Percentiles rank a stretch among this genome's conserved stretches.
Evolutionary conservation across 2,888 invertebrate genomes (phyloP).

Genomic region (Dendrolimus pini): DNA sequence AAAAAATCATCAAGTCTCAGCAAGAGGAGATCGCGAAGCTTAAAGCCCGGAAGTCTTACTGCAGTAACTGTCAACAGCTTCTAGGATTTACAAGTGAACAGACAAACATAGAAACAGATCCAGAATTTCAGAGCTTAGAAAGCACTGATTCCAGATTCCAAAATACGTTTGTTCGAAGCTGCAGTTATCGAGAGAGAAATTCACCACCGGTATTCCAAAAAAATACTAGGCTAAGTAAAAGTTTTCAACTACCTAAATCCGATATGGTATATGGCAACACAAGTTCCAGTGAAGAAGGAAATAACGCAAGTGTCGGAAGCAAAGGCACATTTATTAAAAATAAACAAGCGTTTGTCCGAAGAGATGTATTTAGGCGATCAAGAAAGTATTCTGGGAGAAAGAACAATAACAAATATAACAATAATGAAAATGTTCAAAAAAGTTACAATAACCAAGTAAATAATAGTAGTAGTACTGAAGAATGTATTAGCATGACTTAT

Average conservation of each 20-base stretch:
- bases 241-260: slow-evolving; percentile 68
- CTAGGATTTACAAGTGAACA: slow-evolving; percentile 72
- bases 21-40: slow-evolving; percentile 81
- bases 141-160: slow-evolving; percentile 71
- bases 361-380: slow-evolving; percentile 69
- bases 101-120: slow-evolving; percentile 72
- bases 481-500: slow-evolving; percentile 66
- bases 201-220: slow-evolving; percentile 71
- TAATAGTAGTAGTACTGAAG: slow-evolving; percentile 67
- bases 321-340: slow-evolving; percentile 78
- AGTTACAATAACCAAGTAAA: slow-evolving; percentile 48
- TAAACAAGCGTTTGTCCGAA: slow-evolving; percentile 70
- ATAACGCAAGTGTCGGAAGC: slow-evolving; percentile 48
- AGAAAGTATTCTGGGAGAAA: slow-evolving; percentile 70
- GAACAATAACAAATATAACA: slow-evolving; percentile 50
- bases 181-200: slow-evolving; percentile 69
- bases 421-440: slow-evolving; percentile 49
- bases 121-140: slow-evolving; percentile 71
- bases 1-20: slow-evolving; percentile 82
- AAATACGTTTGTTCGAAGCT: slow-evolving; percentile 65
- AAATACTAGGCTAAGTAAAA: slow-evolving; percentile 71
- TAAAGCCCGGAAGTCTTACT: slow-evolving; percentile 68
- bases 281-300: slow-evolving; percentile 72
- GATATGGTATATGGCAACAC: slow-evolving; percentile 64
- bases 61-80: slow-evolving; percentile 69